phyloP scores from a whole-genome alignment of 1,140 invertebrate genomes.

The Leptinotarsa lineolata region DNA sequence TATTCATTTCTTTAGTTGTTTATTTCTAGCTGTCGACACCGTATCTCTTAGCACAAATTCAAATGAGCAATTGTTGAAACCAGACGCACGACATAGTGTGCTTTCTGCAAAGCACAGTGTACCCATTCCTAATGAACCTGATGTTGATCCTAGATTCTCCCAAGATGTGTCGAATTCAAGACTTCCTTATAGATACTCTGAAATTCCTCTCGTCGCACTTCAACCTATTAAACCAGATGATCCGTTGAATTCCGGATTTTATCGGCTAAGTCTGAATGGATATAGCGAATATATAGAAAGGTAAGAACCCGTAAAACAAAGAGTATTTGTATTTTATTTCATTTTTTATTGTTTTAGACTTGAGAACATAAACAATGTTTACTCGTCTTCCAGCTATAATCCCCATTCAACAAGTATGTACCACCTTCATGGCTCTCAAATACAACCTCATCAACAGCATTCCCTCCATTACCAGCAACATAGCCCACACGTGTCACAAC shows the following conservation, averaged over 20 bases:
- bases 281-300: constrained; percentile 49
- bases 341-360: constrained; percentile 22
- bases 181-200: constrained; percentile 42
- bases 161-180: constrained; percentile 35
- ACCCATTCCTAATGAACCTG: constrained; percentile 33
- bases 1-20: not conserved
- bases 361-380: constrained; percentile 28
- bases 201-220: constrained; percentile 37
- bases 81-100: constrained; percentile 48
- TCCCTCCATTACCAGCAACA: constrained; percentile 1
- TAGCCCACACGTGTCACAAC: constrained; percentile 25
- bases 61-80: constrained; percentile 47
- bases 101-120: constrained; percentile 47
- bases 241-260: constrained; percentile 42
- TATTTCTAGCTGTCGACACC: constrained; percentile 42
- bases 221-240: constrained; percentile 40
- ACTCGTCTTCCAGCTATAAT: constrained; percentile 19
- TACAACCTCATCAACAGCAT: constrained; percentile 26
- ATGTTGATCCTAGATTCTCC: constrained; percentile 37
- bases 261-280: constrained; percentile 47
- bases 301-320: constrained; percentile 23
- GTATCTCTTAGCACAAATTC: constrained; percentile 43
- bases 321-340: not conserved
- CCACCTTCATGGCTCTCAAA: constrained; percentile 20
- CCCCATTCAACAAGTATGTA: constrained; percentile 17